Conservation (phyloP, 2,113 vertebrate genomes). For the Cariama cristata region DNA sequence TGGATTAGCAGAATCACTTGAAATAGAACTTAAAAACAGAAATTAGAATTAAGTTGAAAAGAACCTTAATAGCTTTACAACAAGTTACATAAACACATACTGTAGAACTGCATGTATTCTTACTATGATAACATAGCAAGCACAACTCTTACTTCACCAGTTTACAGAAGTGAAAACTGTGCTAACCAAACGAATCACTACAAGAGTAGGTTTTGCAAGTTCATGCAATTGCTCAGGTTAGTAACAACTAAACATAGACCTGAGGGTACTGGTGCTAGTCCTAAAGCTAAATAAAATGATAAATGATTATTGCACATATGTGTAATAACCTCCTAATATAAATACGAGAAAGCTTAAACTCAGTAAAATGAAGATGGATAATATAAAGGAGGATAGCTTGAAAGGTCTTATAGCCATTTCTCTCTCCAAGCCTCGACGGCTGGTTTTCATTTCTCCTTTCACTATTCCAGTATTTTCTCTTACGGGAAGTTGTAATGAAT, state of each 20-base stretch:
- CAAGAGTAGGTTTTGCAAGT: neutral
- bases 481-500: neutral
- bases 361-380: neutral
- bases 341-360: neutral
- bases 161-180: neutral
- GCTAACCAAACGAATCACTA: neutral
- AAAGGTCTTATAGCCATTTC: neutral
- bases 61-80: neutral
- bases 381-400: neutral
- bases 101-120: neutral
- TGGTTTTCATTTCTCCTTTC: neutral
- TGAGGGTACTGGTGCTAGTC: neutral
- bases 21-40: constrained; percentile 79
- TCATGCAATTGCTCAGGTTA: neutral
- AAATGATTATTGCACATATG: neutral
- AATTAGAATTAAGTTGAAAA: neutral
- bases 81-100: neutral
- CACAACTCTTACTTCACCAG: neutral
- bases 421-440: neutral
- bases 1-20: constrained; percentile 73
- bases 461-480: neutral
- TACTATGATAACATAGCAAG: neutral
- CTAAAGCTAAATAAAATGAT: neutral
- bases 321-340: neutral
- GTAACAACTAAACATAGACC: neutral